Conservation (phyloP, 2,888 invertebrate species). For the Ophion ventricosus region DNA sequence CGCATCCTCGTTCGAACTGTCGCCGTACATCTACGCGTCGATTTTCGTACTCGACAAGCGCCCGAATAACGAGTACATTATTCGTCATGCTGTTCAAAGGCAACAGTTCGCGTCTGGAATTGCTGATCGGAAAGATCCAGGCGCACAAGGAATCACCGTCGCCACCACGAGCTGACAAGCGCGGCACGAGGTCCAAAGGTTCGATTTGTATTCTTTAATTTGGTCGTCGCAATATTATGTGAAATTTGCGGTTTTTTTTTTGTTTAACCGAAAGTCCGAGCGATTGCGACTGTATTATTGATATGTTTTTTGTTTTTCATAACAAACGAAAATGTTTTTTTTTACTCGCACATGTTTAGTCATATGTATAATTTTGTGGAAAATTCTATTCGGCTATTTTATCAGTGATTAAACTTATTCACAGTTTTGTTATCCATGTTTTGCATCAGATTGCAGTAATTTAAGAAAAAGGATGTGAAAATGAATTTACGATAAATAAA, state of each 20-base stretch:
- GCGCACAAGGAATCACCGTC: conserved; percentile 90
- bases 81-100: conserved; percentile 92
- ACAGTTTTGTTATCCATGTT: too few species aligned
- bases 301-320: background rate
- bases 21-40: background rate
- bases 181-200: conserved; percentile 76
- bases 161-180: conserved; percentile 76
- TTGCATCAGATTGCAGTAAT: too few species aligned
- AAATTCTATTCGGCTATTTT: background rate
- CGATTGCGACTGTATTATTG: background rate
- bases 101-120: conserved; percentile 92
- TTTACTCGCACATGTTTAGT: background rate
- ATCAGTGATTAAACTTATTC: too few species aligned
- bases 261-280: background rate
- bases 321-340: background rate
- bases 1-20: background rate
- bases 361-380: background rate
- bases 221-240: background rate
- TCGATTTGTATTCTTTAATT: conserved; percentile 48
- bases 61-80: background rate
- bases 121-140: conserved; percentile 94
- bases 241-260: conserved; percentile 7
- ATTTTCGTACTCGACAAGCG: background rate
- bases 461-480: too few species aligned
- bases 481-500: too few species aligned